Percentiles rank a stretch among this genome's conserved stretches.
phyloP scores from a whole-genome alignment of 2,888 invertebrate genomes.

The Caenorhabditis macrosperma region DNA sequence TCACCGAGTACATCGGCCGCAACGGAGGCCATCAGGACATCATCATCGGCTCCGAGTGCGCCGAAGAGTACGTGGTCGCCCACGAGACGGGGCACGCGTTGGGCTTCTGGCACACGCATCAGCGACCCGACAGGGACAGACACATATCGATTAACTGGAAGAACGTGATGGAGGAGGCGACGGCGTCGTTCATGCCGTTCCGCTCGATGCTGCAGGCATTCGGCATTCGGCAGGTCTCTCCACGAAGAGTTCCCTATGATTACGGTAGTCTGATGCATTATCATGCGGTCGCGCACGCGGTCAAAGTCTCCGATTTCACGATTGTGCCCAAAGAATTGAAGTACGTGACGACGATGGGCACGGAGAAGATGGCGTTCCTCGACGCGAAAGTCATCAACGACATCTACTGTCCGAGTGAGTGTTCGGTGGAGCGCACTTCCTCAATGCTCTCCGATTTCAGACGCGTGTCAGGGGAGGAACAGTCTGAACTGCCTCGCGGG shows the following conservation, averaged over 20 bases:
- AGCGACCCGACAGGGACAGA: slow-evolving; percentile 76
- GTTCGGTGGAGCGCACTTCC: background rate
- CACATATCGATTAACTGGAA: slow-evolving; percentile 74
- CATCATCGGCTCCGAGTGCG: slow-evolving; percentile 79
- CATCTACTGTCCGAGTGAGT: slow-evolving; percentile 79
- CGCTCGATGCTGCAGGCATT: slow-evolving; percentile 79
- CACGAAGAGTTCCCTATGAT: slow-evolving; percentile 77
- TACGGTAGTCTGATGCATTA: slow-evolving; percentile 80
- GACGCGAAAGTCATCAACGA: slow-evolving; percentile 80
- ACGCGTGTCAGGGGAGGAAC: slow-evolving; percentile 69
- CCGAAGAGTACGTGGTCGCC: slow-evolving; percentile 80
- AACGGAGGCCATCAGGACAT: slow-evolving; percentile 80
- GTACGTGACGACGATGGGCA: slow-evolving; percentile 80
- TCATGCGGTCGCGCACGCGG: slow-evolving; percentile 79
- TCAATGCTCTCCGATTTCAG: no score
- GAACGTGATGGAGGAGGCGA: slow-evolving; percentile 77
- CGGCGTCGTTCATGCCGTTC: slow-evolving; percentile 80
- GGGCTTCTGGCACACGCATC: slow-evolving; percentile 80
- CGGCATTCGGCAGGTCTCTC: slow-evolving; percentile 79
- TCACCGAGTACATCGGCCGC: slow-evolving; percentile 79
- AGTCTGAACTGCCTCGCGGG: slow-evolving; percentile 76
- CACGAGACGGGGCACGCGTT: slow-evolving; percentile 80
- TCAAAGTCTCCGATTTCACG: slow-evolving; percentile 80
- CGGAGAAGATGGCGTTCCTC: slow-evolving; percentile 79
- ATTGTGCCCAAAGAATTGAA: slow-evolving; percentile 80